phyloP scores from a whole-genome alignment of 2,888 invertebrate species.

The Sarcophaga variegata region DNA sequence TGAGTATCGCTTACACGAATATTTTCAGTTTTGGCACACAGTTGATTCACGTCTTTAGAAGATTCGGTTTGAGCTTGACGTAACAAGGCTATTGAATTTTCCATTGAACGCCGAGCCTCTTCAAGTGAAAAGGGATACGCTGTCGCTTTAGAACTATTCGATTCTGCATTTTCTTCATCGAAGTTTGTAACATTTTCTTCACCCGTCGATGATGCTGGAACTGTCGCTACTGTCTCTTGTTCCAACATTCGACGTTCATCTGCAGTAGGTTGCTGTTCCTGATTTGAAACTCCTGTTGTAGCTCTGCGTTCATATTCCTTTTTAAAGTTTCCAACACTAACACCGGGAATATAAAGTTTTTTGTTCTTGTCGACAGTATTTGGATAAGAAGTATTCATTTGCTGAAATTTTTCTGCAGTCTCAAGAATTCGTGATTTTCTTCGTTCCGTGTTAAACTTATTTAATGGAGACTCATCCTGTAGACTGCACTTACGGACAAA shows the following conservation, averaged over 20 bases:
- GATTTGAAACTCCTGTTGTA: slow-evolving; percentile 83
- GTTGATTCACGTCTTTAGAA: slow-evolving; percentile 80
- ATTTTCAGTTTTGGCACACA: slow-evolving; percentile 81
- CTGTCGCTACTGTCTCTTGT: slow-evolving; percentile 76
- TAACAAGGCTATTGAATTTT: slow-evolving; percentile 85
- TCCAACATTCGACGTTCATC: slow-evolving; percentile 78
- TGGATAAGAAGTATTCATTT: slow-evolving; percentile 78
- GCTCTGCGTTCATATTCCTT: slow-evolving; percentile 92
- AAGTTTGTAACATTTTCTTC: slow-evolving; percentile 63
- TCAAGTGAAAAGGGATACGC: slow-evolving; percentile 83
- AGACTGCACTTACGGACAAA: slow-evolving; percentile 80
- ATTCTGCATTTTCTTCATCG: slow-evolving; percentile 72
- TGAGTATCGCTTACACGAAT: slow-evolving; percentile 77
- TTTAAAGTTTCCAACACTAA: slow-evolving; percentile 93
- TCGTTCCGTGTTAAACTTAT: slow-evolving; percentile 83
- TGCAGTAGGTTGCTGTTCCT: slow-evolving; percentile 79
- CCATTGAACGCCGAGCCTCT: slow-evolving; percentile 84
- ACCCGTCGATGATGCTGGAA: slow-evolving; percentile 65
- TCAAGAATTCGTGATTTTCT: slow-evolving; percentile 87
- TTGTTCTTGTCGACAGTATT: slow-evolving; percentile 85
- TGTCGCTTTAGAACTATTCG: slow-evolving; percentile 84
- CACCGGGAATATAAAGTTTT: slow-evolving; percentile 90
- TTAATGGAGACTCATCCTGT: slow-evolving; percentile 79
- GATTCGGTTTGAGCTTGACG: slow-evolving; percentile 82
- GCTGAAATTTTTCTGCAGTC: slow-evolving; percentile 87